These are phyloP conservation scores for Pseudotriccus pelzelni DNA, from an alignment of 2,797 vertebrate species.

Conservation along the genomic window DNA sequence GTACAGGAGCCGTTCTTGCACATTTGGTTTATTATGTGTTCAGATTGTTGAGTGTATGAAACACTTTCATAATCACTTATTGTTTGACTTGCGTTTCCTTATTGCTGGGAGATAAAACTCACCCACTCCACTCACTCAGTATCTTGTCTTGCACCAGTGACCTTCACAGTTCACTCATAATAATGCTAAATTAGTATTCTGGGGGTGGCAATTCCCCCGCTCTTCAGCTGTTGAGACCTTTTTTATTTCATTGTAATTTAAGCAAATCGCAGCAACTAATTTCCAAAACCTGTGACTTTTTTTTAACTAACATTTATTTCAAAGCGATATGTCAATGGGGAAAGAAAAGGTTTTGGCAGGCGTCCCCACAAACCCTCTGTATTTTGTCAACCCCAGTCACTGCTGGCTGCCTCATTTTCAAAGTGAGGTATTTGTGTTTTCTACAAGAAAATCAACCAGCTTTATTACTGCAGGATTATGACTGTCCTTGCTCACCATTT, in stretches of 20 bases:
- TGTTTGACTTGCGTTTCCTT: constrained; percentile 27
- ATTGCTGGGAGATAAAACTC: constrained; percentile 2
- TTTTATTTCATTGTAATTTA: neutral
- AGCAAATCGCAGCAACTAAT: neutral
- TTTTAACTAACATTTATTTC: neutral
- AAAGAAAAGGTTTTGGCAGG: neutral
- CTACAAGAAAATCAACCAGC: neutral
- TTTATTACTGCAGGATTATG: neutral
- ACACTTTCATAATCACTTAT: constrained; percentile 22
- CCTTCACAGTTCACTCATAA: constrained; percentile 6
- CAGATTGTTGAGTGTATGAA: neutral
- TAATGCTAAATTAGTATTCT: neutral
- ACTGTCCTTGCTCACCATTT: neutral
- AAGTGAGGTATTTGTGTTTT: neutral
- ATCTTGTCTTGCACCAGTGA: neutral
- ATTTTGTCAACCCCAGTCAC: neutral
- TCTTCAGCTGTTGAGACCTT: neutral
- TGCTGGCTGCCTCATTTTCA: neutral
- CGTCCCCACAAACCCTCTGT: neutral
- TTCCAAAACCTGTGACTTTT: neutral
- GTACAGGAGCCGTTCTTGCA: neutral
- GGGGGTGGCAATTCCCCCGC: neutral
- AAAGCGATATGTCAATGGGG: neutral
- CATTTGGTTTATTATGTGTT: constrained; percentile 25
- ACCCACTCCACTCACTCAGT: neutral